These are phyloP conservation scores for Archaeoteleia sp. DNA, from an alignment of 2,888 invertebrate genomes.

Conservation along the genomic window DNA sequence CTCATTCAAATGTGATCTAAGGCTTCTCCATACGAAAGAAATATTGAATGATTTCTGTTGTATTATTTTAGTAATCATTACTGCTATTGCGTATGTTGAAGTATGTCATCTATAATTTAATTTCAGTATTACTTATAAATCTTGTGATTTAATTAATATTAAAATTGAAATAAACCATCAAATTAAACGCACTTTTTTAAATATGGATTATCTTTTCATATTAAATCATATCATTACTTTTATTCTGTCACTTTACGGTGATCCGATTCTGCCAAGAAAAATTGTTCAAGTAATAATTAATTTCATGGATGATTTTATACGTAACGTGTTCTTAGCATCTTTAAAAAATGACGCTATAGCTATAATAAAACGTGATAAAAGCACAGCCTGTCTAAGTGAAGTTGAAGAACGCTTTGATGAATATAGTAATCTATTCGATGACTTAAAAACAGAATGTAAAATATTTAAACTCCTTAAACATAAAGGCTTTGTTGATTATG, in stretches of 20 bases:
- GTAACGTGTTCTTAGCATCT: conserved; percentile 4
- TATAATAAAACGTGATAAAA: not conserved
- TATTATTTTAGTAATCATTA: too few relatives aligned
- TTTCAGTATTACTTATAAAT: too few relatives aligned
- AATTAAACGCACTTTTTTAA: too few relatives aligned
- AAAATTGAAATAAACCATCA: not conserved
- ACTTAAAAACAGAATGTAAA: conserved; percentile 6
- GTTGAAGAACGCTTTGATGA: conserved; percentile 10
- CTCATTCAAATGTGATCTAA: too few relatives aligned
- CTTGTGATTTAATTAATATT: too few relatives aligned
- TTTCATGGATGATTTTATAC: conserved; percentile 5
- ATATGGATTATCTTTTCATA: conserved; percentile 3
- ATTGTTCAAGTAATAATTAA: conserved; percentile 12
- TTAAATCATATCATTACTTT: conserved; percentile 1
- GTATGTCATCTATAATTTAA: too few relatives aligned
- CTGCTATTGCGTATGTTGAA: too few relatives aligned
- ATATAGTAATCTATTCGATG: conserved; percentile 9
- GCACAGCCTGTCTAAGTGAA: not conserved
- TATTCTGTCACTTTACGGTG: conserved; percentile 12
- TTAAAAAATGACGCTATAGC: conserved; percentile 3
- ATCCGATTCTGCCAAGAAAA: conserved; percentile 9
- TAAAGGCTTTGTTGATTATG: conserved; percentile 11
- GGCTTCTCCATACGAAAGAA: too few relatives aligned
- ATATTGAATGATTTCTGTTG: too few relatives aligned
- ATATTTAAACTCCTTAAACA: conserved; percentile 3